A percentile compares a stretch with the other conserved stretches of the same genome.
phyloP scores from a whole-genome alignment of 2,888 invertebrate genomes.

The Drosophila infuscata region DNA sequence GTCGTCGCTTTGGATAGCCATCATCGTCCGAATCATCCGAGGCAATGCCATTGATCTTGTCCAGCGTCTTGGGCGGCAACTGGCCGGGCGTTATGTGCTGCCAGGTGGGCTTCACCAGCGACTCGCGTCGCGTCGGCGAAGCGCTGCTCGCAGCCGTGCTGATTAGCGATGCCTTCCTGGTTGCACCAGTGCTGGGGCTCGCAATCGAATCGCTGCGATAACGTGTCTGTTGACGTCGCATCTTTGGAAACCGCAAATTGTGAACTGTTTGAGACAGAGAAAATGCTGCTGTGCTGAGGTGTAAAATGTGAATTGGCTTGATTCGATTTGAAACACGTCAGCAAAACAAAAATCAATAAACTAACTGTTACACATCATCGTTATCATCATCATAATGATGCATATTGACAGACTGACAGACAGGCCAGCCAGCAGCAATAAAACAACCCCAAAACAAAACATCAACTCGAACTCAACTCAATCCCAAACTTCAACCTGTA shows the following conservation, averaged over 20 bases:
- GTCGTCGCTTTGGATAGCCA: constrained; percentile 75
- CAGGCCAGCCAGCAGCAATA: constrained; percentile 6
- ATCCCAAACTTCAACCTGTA: constrained; percentile 15
- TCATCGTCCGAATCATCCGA: constrained; percentile 82
- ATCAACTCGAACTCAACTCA: constrained; percentile 1
- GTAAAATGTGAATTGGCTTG: constrained; percentile 34
- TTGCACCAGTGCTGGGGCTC: constrained; percentile 47
- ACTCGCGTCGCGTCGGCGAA: constrained; percentile 81
- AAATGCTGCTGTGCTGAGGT: constrained; percentile 13
- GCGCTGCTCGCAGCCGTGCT: constrained; percentile 38
- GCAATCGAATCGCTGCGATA: constrained; percentile 75
- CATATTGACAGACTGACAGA: constrained; percentile 34
- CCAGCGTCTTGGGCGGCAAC: constrained; percentile 82
- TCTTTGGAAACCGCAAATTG: constrained; percentile 41
- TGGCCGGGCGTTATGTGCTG: constrained; percentile 85
- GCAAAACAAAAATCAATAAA: constrained; percentile 49
- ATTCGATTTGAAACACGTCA: constrained; percentile 34
- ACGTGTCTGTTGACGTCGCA: constrained; percentile 76
- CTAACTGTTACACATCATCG: constrained; percentile 43
- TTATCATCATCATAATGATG: constrained; percentile 24
- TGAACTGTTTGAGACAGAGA: background rate
- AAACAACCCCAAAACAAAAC: constrained; percentile 38
- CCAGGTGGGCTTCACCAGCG: constrained; percentile 85
- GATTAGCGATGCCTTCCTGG: constrained; percentile 62
- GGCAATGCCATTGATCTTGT: constrained; percentile 83